Percentiles rank a stretch among this genome's conserved stretches.
phyloP scores from a whole-genome alignment of 2,797 vertebrate genomes.

The Enteromius fasciolatus region DNA sequence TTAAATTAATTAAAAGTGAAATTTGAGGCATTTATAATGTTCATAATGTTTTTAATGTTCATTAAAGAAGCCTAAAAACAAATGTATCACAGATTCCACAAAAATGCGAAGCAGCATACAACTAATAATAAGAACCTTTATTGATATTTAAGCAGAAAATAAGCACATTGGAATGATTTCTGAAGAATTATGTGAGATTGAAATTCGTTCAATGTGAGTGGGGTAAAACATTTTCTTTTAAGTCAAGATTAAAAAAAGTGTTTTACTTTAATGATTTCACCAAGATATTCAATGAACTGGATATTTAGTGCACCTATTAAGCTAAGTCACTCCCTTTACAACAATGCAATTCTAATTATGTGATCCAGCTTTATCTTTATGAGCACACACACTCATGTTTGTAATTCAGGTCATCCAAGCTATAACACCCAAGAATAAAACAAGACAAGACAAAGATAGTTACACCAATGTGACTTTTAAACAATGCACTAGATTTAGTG shows the following conservation, averaged over 20 bases:
- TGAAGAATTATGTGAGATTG: background rate
- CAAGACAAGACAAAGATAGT: background rate
- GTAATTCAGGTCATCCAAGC: background rate
- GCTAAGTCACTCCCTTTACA: background rate
- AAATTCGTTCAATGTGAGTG: background rate
- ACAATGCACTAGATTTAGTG: background rate
- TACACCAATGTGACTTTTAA: background rate
- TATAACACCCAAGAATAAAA: background rate
- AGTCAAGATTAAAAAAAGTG: background rate
- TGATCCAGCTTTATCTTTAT: background rate
- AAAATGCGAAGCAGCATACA: background rate
- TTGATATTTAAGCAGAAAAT: background rate
- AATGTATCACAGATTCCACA: background rate
- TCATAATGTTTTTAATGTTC: background rate
- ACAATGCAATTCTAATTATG: background rate
- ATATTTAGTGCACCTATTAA: background rate
- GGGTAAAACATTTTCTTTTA: background rate
- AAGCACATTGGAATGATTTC: background rate
- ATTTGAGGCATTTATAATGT: background rate
- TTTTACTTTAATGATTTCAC: background rate
- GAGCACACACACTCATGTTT: background rate
- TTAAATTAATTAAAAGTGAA: background rate
- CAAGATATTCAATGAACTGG: background rate
- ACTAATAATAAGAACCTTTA: background rate
- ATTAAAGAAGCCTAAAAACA: background rate